Conservation (phyloP, 2,888 invertebrate genomes). For the Lepidochrysops patricia region DNA sequence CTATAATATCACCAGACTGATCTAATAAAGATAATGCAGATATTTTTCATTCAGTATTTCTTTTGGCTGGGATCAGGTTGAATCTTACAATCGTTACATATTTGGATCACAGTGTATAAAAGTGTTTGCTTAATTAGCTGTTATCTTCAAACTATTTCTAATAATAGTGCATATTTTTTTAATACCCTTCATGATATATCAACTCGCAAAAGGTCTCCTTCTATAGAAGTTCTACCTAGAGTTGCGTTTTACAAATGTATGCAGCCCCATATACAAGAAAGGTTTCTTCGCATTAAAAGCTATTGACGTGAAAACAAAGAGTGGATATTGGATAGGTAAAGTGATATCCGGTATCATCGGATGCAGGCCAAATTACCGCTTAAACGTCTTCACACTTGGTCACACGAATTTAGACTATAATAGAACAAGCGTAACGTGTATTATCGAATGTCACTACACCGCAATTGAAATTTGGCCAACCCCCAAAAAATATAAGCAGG, state of each 20-base stretch:
- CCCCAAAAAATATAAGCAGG: slow-evolving; percentile 7
- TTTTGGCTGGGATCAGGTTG: no score
- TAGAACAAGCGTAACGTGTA: neutral
- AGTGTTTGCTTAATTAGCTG: no score
- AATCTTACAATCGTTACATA: no score
- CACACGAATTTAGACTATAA: neutral
- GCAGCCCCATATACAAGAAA: neutral
- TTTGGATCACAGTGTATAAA: no score
- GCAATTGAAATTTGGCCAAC: neutral
- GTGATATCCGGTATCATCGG: slow-evolving; percentile 1
- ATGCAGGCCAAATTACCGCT: slow-evolving; percentile 3
- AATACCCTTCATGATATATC: no score
- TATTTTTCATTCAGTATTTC: neutral
- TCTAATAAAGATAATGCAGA: neutral
- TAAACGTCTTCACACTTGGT: neutral
- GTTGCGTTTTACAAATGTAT: neutral
- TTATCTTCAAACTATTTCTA: no score
- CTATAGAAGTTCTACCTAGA: neutral
- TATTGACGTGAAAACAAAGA: neutral
- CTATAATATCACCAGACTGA: neutral
- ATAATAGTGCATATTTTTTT: no score
- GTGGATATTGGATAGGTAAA: neutral
- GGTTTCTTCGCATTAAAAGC: neutral
- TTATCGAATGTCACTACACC: neutral
- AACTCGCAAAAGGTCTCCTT: no score